Conservation (phyloP, 2,888 invertebrate genomes). For the Rapana venosa region DNA sequence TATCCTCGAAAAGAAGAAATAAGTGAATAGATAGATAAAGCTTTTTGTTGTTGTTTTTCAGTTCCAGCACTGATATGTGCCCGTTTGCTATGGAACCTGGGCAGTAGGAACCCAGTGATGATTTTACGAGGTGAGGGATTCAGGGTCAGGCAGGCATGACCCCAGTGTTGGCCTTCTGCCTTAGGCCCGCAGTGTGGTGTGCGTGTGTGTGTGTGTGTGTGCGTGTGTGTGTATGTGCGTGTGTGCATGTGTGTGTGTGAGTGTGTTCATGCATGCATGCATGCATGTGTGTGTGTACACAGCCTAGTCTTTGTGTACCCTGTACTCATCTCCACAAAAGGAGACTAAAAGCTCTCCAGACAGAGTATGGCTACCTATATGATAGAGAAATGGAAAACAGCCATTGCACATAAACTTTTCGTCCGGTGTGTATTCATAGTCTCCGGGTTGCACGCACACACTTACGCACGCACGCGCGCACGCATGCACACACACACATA, state of each 20-base stretch:
- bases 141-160: neutral
- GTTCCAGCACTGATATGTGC: slow-evolving; percentile 72
- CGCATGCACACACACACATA: too few relatives aligned
- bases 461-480: too few relatives aligned
- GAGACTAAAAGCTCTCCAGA: too few relatives aligned
- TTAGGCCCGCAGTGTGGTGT: neutral
- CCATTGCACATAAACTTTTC: too few relatives aligned
- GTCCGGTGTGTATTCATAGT: too few relatives aligned
- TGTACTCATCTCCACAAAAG: too few relatives aligned
- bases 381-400: too few relatives aligned
- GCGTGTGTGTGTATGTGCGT: neutral
- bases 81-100: slow-evolving; percentile 73
- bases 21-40: too few relatives aligned
- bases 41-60: slow-evolving; percentile 49
- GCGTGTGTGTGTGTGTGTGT: neutral
- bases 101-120: slow-evolving; percentile 74
- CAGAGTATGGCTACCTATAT: too few relatives aligned
- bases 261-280: neutral
- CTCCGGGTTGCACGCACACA: too few relatives aligned
- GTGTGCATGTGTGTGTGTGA: neutral
- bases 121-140: slow-evolving; percentile 71
- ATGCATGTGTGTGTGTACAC: neutral
- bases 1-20: too few relatives aligned
- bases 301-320: too few relatives aligned
- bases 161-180: neutral